A percentile compares a stretch with the other conserved stretches of the same genome.
Evolutionary conservation across 2,113 vertebrate species (phyloP).

Genomic region (Mus pahari): DNA sequence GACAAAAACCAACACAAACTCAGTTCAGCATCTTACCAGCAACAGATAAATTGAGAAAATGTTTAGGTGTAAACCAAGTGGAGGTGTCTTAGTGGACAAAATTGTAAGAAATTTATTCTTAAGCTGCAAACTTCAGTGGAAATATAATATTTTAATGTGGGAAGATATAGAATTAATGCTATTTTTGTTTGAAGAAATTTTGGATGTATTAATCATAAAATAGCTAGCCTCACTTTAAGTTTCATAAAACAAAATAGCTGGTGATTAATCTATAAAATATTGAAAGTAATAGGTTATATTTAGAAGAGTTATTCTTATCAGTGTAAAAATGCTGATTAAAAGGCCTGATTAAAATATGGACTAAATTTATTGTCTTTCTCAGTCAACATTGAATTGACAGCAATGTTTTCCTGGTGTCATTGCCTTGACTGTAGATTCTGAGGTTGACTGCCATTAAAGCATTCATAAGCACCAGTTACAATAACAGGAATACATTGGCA

Average conservation of each 20-base stretch:
- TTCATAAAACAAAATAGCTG: neutral
- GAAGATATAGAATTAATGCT: neutral
- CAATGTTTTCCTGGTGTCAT: neutral
- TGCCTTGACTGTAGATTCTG: neutral
- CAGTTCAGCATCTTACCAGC: accelerated
- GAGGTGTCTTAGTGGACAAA: neutral
- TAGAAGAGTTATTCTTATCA: neutral
- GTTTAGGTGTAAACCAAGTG: accelerated
- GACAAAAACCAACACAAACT: neutral
- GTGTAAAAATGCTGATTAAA: neutral
- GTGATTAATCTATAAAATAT: neutral
- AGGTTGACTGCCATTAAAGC: neutral
- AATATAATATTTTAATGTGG: neutral
- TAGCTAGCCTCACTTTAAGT: neutral
- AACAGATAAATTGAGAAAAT: neutral
- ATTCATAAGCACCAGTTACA: neutral
- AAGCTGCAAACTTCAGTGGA: neutral
- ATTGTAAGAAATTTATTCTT: neutral
- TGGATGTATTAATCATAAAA: neutral
- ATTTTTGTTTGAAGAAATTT: neutral
- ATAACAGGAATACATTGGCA: neutral
- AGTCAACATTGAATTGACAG: neutral
- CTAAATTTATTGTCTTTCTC: neutral
- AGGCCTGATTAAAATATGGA: neutral
- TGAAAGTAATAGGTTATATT: neutral